Percentiles rank a stretch among this genome's conserved stretches.
Conservation (phyloP, 2,888 invertebrate genomes). For the Teleogryllus oceanicus region DNA sequence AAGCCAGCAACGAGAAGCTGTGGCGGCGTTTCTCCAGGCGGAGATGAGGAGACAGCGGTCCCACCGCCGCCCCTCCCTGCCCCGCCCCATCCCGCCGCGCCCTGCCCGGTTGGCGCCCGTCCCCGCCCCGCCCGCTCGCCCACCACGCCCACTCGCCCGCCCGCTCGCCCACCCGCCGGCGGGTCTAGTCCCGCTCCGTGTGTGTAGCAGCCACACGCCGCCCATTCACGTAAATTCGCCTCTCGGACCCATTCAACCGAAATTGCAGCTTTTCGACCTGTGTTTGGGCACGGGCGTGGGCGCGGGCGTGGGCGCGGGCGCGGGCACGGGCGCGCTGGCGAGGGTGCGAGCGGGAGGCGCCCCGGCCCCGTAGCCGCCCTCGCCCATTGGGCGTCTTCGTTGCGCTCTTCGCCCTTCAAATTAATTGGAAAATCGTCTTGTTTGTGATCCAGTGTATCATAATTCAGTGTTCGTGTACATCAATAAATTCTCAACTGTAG, state of each 20-base stretch:
- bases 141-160: not conserved
- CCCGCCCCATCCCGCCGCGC: not conserved
- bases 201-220: too few relatives aligned
- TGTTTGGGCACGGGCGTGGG: not conserved
- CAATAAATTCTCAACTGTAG: constrained; percentile 10
- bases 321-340: not conserved
- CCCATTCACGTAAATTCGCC: too few relatives aligned
- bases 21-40: not conserved
- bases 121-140: not conserved
- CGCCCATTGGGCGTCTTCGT: not conserved
- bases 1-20: not conserved
- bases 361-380: not conserved
- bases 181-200: not conserved
- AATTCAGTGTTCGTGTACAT: not conserved
- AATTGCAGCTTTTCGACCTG: not conserved
- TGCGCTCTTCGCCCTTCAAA: not conserved
- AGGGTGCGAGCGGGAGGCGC: not conserved
- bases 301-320: not conserved
- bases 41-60: not conserved
- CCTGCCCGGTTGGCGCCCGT: not conserved
- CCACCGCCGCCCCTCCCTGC: not conserved
- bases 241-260: too few relatives aligned
- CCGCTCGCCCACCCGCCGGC: not conserved
- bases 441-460: constrained; percentile 7
- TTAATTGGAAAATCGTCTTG: not conserved